A percentile compares a stretch with the other conserved stretches of the same genome.
phyloP scores from a whole-genome alignment of 2,797 vertebrate species.

The Parotocinclus haroldoi region DNA sequence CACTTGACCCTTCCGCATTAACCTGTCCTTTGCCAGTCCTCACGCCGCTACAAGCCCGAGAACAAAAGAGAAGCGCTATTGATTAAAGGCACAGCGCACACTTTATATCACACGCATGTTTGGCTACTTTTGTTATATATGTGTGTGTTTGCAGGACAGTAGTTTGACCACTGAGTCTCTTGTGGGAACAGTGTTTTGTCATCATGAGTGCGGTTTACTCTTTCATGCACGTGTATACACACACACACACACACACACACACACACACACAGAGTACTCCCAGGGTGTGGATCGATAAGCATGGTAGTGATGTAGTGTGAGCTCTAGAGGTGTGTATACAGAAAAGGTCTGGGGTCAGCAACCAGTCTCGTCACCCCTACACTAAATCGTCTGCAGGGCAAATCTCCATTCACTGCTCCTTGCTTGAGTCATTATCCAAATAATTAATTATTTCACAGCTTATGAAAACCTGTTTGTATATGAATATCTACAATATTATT shows the following conservation, averaged over 20 bases:
- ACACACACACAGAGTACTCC: constrained; percentile 7
- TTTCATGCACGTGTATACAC: constrained; percentile 15
- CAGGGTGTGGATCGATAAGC: constrained; percentile 46
- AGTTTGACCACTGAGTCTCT: constrained; percentile 35
- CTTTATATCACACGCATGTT: constrained; percentile 95
- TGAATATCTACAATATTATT: too few relatives aligned
- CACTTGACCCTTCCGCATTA: constrained; percentile 98
- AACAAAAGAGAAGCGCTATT: constrained; percentile 95
- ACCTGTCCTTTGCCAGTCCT: constrained; percentile 94
- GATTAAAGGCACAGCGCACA: constrained; percentile 88
- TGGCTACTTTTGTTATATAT: constrained; percentile 56
- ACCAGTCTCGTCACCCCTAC: constrained; percentile 12
- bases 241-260: constrained; percentile 1
- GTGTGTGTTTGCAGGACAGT: constrained; percentile 8
- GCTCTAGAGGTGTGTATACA: constrained; percentile 35
- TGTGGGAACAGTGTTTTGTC: constrained; percentile 47
- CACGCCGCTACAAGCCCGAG: constrained; percentile 79
- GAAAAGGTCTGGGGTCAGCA: constrained; percentile 21
- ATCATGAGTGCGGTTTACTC: constrained; percentile 43
- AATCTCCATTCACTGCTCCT: background rate
- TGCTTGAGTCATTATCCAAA: background rate
- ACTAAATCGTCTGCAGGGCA: constrained; percentile 6
- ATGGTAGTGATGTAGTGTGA: constrained; percentile 35
- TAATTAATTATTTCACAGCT: background rate
- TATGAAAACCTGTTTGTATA: too few relatives aligned